These are phyloP conservation scores for Seriola aureovittata DNA, from an alignment of 2,113 vertebrate genomes.

Conservation along the genomic window DNA sequence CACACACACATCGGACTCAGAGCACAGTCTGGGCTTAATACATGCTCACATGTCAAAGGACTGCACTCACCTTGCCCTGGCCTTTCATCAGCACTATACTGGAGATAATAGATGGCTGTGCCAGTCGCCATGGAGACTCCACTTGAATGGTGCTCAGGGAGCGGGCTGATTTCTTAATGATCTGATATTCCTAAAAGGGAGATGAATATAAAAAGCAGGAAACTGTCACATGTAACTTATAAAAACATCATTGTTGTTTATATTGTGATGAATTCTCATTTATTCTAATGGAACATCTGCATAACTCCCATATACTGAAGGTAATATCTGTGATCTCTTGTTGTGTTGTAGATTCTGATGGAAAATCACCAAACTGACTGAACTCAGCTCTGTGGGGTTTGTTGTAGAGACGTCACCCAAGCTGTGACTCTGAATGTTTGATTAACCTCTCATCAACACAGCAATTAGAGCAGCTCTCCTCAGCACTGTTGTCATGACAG, in stretches of 20 bases:
- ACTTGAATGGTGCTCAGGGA: slow-evolving; percentile 96
- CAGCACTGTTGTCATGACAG: slow-evolving; percentile 15
- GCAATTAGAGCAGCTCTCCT: slow-evolving; percentile 22
- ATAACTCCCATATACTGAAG: background rate
- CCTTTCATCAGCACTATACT: slow-evolving; percentile 98
- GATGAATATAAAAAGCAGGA: slow-evolving; percentile 8
- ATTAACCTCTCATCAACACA: slow-evolving; percentile 26
- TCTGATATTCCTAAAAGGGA: slow-evolving; percentile 90
- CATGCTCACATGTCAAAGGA: slow-evolving; percentile 36
- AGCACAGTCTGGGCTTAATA: no score
- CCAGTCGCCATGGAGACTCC: slow-evolving; percentile 97
- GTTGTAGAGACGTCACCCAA: background rate
- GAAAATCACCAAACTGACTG: background rate
- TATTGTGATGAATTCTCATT: background rate
- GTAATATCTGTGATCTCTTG: background rate
- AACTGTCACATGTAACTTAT: background rate
- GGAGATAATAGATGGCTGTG: slow-evolving; percentile 97
- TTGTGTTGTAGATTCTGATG: background rate
- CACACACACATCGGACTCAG: no score
- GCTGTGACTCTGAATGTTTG: background rate
- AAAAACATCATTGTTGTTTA: background rate
- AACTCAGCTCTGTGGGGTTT: background rate
- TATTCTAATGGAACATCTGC: background rate
- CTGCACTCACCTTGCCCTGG: slow-evolving; percentile 93
- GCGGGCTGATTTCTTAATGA: slow-evolving; percentile 94